Conservation (phyloP, 2,113 vertebrate genomes). For the Ceyx melanurus region DNA sequence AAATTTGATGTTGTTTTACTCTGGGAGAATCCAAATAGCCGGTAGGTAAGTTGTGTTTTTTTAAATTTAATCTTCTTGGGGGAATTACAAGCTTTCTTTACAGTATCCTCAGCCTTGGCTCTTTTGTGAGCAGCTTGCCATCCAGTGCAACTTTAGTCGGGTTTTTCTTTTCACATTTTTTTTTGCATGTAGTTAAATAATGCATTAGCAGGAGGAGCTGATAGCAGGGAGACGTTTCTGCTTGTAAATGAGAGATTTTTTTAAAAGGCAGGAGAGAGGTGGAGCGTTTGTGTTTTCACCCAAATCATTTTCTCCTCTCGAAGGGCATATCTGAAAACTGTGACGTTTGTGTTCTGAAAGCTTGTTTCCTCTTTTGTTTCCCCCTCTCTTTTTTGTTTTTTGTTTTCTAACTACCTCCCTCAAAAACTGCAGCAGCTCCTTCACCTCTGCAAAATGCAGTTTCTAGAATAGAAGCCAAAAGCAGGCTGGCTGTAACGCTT, state of each 20-base stretch:
- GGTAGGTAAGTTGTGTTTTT: background rate
- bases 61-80: background rate
- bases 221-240: background rate
- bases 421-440: background rate
- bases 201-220: background rate
- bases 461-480: background rate
- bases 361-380: background rate
- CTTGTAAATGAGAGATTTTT: background rate
- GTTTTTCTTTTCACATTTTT: background rate
- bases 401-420: background rate
- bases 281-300: background rate
- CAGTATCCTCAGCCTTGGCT: background rate
- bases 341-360: background rate
- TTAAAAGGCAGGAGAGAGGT: background rate
- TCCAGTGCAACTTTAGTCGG: background rate
- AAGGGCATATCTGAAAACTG: background rate
- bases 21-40: background rate
- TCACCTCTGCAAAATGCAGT: background rate
- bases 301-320: background rate
- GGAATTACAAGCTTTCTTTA: background rate
- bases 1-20: background rate
- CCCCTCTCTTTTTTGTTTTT: background rate
- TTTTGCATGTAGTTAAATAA: background rate
- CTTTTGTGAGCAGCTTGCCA: slow-evolving; percentile 6
- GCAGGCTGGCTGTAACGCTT: background rate